Evolutionary conservation across 35 echinoderm and acorn worm genomes (phyloP), one percentile per base, ranked within the genome.

Genomic region (Anneissia japonica): DNA sequence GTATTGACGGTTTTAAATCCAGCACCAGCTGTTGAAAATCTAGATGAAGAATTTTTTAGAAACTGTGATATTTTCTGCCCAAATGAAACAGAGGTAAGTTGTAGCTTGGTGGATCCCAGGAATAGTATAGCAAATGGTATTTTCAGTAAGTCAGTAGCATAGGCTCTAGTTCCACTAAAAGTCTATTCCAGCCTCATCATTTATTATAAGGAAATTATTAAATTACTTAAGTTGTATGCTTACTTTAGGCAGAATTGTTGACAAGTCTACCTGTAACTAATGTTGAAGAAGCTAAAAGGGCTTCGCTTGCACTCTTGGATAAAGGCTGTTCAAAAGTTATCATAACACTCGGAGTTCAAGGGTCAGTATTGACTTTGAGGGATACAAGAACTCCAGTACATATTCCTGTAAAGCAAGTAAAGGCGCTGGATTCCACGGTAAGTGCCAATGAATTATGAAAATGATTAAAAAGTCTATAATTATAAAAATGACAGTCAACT

Each of bases 261-360:
- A 93, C 88, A 38, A 89, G 95, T 73, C 85, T 93, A 28, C 77
- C 88, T 72, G 95, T 97, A 32, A 88, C 91, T 37, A 82, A 30
- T 79, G 74, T 97, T 19, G 95, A 97, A 36, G 95, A 93, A 80
- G 95, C 91, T 32, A 93, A 97, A 36, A 80, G 31, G 39, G 95
- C 95, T 38, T 77, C 84, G 33, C 35, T 90, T 21, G 72, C 73
- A 32, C 85, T 97, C 11, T 77, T 97, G 46, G 85, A 93, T 34
- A 90, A 79, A 72, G 91, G 95, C 23, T 97, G 95, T 73, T 83
- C 87, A 45, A 93, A 84, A 19, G 95, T 91, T 19, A 89, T 97
- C 35, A 93, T 97, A 0, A 97, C 95, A 3, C 74, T 97, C 3
- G 95, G 95, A 36, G 86, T 81, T 82, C 76, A 97, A 72, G 95